Conservation (phyloP, 2,113 vertebrate species). For the Dicentrarchus labrax region DNA sequence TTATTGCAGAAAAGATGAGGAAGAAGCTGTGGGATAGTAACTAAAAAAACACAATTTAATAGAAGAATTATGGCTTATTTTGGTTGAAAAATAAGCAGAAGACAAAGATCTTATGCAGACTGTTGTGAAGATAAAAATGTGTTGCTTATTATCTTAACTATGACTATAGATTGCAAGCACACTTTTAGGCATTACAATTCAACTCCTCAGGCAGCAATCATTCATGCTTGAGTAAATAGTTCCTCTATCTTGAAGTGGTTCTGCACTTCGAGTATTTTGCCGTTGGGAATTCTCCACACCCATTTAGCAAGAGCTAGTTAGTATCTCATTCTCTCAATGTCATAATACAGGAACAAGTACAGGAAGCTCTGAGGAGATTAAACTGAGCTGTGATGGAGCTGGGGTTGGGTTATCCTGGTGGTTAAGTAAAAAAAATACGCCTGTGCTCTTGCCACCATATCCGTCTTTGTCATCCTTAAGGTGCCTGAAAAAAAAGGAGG, state of each 20-base stretch:
- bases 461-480: background rate
- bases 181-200: slow-evolving; percentile 16
- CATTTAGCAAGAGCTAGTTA: slow-evolving; percentile 47
- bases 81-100: background rate
- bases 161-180: background rate
- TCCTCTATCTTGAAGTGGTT: slow-evolving; percentile 38
- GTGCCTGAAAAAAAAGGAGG: background rate
- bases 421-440: background rate
- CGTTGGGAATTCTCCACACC: slow-evolving; percentile 23
- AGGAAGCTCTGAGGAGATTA: slow-evolving; percentile 4
- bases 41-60: background rate
- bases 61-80: background rate
- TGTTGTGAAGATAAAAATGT: background rate
- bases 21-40: background rate
- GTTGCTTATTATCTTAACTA: slow-evolving; percentile 16
- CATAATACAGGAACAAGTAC: slow-evolving; percentile 22
- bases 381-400: background rate
- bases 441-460: background rate
- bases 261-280: slow-evolving; percentile 40
- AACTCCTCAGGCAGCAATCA: slow-evolving; percentile 29
- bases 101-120: background rate
- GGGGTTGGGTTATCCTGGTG: background rate
- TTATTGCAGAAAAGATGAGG: background rate
- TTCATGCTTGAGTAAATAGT: slow-evolving; percentile 46
- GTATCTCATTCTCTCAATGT: slow-evolving; percentile 11